Evolutionary conservation across 2,888 invertebrate species (phyloP).

Genomic region (Andricus curvator): DNA sequence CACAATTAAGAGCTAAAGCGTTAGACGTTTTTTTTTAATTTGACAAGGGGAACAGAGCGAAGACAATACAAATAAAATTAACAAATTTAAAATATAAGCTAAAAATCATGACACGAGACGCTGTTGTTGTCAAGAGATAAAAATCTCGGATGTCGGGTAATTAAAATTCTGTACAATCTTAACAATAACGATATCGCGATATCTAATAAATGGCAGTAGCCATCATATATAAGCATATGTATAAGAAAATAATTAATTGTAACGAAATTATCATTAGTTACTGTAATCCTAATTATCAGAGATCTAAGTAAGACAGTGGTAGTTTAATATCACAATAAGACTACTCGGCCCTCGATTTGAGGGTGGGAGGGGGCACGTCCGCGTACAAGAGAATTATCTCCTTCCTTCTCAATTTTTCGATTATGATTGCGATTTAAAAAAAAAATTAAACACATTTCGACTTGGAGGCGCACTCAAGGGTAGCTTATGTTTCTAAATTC

Average conservation of each 20-base stretch:
- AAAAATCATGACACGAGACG: conserved; percentile 27
- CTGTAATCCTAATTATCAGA: conserved; percentile 75
- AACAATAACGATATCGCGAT: conserved; percentile 50
- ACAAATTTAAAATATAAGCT: conserved; percentile 28
- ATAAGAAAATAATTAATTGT: conserved; percentile 65
- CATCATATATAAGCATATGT: conserved; percentile 58
- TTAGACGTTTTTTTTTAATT: not conserved
- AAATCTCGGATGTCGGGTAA: conserved; percentile 42
- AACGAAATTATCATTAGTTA: conserved; percentile 68
- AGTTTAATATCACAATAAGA: conserved; percentile 79
- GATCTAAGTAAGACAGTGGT: conserved; percentile 79
- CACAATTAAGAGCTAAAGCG: not conserved
- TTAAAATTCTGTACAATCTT: conserved; percentile 44
- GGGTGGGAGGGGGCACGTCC: conserved; percentile 39
- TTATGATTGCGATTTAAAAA: conserved; percentile 3
- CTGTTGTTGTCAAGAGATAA: not conserved
- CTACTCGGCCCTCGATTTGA: conserved; percentile 76
- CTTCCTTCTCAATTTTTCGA: conserved; percentile 28
- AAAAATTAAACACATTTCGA: conserved; percentile 20
- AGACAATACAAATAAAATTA: conserved; percentile 22
- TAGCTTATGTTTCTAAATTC: conserved; percentile 16
- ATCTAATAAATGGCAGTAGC: conserved; percentile 58
- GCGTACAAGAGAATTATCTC: conserved; percentile 49
- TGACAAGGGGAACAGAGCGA: conserved; percentile 43
- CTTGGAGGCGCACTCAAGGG: conserved; percentile 24